A percentile compares a stretch with the other conserved stretches of the same genome.
Evolutionary conservation across 2,797 vertebrate species (phyloP).

Genomic region (Harpagifer antarcticus): DNA sequence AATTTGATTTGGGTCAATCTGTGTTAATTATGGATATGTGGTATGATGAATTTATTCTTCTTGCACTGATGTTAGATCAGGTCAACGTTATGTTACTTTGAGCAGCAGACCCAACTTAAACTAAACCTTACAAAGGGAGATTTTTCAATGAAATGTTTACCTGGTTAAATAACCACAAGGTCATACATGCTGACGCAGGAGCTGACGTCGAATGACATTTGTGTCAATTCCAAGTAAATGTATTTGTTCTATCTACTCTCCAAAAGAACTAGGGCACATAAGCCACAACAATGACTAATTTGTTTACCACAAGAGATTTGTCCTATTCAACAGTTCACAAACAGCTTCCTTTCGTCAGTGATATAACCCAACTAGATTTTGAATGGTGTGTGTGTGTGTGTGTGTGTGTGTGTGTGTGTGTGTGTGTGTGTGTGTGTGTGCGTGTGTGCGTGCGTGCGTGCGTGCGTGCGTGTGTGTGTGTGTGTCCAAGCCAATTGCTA

Average conservation of each 20-base stretch:
- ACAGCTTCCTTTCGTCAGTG: slow-evolving; percentile 17
- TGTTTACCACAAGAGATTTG: slow-evolving; percentile 2
- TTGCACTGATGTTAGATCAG: neutral
- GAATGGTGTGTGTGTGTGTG: neutral
- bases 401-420: neutral
- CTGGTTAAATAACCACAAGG: neutral
- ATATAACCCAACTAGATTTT: neutral
- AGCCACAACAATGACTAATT: neutral
- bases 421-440: neutral
- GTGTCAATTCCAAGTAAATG: neutral
- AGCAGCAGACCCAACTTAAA: neutral
- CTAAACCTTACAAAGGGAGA: neutral
- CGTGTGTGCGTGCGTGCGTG: neutral
- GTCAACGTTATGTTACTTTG: neutral
- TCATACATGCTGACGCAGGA: neutral
- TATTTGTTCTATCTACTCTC: neutral
- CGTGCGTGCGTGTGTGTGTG: neutral
- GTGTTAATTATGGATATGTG: neutral
- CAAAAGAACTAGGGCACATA: slow-evolving; percentile 13
- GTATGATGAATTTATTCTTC: neutral
- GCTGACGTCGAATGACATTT: neutral
- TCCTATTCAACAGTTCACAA: slow-evolving; percentile 2
- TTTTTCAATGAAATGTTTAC: neutral
- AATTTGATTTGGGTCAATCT: neutral
- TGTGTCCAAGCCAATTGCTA: too few species aligned